phyloP scores from a whole-genome alignment of 2,113 vertebrate species.

The Pampusana beccarii region DNA sequence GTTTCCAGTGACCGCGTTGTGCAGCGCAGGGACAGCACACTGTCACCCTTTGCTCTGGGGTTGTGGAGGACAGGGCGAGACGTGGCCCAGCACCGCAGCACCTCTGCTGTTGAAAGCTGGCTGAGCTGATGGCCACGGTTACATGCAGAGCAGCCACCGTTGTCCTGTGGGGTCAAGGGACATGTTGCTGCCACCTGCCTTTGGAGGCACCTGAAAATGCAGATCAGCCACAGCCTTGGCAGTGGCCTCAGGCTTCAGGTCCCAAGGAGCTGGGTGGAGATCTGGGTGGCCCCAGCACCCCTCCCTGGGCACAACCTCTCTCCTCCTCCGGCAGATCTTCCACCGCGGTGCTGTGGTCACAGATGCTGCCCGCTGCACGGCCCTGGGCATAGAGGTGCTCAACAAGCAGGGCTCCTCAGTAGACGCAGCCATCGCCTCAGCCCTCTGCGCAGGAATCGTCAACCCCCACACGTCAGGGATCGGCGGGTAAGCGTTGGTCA shows the following conservation, averaged over 20 bases:
- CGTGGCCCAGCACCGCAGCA: accelerated
- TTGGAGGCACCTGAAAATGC: background rate
- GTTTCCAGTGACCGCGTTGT: background rate
- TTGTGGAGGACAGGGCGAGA: background rate
- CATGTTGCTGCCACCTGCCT: accelerated
- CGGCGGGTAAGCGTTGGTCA: constrained; percentile 83
- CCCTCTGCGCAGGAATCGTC: constrained; percentile 89
- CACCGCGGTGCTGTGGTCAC: constrained; percentile 92
- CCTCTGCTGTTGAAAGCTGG: background rate
- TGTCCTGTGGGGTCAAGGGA: background rate
- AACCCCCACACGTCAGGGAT: constrained; percentile 94
- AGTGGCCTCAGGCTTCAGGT: background rate
- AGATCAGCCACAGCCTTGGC: accelerated
- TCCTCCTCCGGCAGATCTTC: constrained; percentile 79
- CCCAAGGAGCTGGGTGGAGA: accelerated
- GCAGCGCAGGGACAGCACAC: background rate
- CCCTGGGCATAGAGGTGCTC: constrained; percentile 88
- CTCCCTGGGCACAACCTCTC: background rate
- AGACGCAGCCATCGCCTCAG: constrained; percentile 88
- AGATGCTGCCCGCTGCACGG: constrained; percentile 87
- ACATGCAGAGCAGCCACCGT: background rate
- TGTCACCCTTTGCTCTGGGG: background rate
- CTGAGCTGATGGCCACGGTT: background rate
- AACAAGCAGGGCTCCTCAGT: constrained; percentile 90
- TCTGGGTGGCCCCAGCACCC: background rate